Evolutionary conservation across 2,113 vertebrate species (phyloP).

Genomic region (Tylochromis polylepis): DNA sequence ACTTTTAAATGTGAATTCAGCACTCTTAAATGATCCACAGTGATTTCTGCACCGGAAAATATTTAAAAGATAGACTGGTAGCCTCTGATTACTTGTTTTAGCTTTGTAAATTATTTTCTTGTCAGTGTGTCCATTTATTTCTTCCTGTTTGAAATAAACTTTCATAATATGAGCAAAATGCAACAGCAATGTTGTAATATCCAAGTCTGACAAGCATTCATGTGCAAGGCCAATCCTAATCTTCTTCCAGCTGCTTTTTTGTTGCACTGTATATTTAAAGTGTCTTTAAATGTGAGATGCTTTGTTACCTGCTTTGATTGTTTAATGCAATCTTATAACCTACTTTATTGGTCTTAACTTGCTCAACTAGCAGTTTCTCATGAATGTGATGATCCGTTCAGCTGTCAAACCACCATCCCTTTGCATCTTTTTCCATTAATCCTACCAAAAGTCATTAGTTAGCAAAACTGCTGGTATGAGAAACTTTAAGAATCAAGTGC

Average conservation of each 20-base stretch:
- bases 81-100: neutral
- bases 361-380: neutral
- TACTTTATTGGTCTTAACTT: neutral
- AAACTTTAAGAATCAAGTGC: neutral
- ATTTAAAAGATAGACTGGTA: neutral
- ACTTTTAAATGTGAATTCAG: constrained; percentile 1
- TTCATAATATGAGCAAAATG: neutral
- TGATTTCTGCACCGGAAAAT: neutral
- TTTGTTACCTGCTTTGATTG: too few species aligned
- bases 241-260: neutral
- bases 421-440: neutral
- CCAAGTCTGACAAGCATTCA: neutral
- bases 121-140: neutral
- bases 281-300: too few species aligned
- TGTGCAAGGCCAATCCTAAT: neutral
- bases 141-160: constrained; percentile 17
- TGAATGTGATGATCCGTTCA: neutral
- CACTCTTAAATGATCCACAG: neutral
- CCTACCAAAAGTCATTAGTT: neutral
- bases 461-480: neutral
- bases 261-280: too few species aligned
- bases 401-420: neutral
- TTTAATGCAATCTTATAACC: too few species aligned
- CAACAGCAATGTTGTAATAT: neutral
- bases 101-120: neutral